A percentile compares a stretch with the other conserved stretches of the same genome.
These are phyloP conservation scores for Laspeyria flexula DNA, from an alignment of 2,888 invertebrate genomes.

Conservation along the genomic window DNA sequence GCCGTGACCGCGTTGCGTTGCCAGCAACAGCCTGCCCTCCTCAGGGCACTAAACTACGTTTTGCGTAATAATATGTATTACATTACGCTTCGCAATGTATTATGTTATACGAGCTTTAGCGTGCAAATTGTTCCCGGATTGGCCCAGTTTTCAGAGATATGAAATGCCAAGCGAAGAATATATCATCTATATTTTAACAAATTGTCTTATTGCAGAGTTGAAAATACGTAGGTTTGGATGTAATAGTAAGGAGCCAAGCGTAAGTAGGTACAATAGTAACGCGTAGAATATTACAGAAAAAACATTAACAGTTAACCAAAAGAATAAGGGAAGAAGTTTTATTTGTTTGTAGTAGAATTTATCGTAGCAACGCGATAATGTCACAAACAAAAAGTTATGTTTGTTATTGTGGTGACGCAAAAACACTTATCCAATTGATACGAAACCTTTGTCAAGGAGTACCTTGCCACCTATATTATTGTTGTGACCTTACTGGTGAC, in stretches of 20 bases:
- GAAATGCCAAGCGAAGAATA: neutral
- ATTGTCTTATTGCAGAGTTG: neutral
- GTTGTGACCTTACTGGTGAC: neutral
- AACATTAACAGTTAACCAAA: no score
- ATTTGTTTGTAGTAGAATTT: neutral
- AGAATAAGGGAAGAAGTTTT: neutral
- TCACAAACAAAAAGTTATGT: neutral
- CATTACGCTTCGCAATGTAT: constrained; percentile 26
- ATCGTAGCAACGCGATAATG: neutral
- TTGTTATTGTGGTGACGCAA: neutral
- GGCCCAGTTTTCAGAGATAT: constrained; percentile 5
- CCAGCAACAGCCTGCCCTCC: constrained; percentile 50
- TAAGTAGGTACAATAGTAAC: no score
- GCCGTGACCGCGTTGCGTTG: constrained; percentile 75
- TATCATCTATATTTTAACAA: neutral
- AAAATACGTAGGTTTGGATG: no score
- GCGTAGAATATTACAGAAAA: no score
- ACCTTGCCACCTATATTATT: neutral
- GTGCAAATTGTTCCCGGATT: constrained; percentile 18
- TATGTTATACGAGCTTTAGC: constrained; percentile 12
- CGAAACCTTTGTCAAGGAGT: neutral
- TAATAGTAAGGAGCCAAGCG: neutral
- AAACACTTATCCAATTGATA: constrained; percentile 9
- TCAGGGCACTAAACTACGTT: constrained; percentile 50
- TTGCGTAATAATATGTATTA: constrained; percentile 54